Conservation (phyloP, 2,113 vertebrate species). For the Polypterus bichir region DNA sequence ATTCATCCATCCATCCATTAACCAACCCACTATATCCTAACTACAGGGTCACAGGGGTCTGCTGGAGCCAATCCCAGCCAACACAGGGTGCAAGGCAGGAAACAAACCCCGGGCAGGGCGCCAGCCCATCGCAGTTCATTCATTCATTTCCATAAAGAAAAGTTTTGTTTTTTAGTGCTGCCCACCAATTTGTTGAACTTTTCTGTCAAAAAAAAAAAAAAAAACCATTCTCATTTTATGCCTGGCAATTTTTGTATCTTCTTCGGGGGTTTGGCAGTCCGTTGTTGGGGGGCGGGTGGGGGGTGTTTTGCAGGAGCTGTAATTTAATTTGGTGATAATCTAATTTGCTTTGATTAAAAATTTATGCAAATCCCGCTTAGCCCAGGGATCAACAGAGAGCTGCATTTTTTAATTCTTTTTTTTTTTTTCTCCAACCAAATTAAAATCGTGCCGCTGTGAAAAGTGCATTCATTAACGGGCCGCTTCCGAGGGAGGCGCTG, state of each 20-base stretch:
- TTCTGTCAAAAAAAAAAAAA: neutral
- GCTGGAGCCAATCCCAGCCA: too few species aligned
- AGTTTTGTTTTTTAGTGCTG: too few species aligned
- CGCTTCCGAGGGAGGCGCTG: too few species aligned
- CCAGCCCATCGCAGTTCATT: too few species aligned
- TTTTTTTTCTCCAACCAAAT: constrained; percentile 20
- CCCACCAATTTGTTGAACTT: neutral
- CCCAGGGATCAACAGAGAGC: constrained; percentile 49
- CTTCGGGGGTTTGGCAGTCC: too few species aligned
- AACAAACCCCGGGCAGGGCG: too few species aligned
- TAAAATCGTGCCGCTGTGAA: neutral
- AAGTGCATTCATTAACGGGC: constrained; percentile 1
- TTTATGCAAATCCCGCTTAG: constrained; percentile 63
- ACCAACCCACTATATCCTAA: too few species aligned
- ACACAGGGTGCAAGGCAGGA: too few species aligned
- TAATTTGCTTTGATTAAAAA: constrained; percentile 72
- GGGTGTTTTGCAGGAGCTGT: constrained; percentile 47
- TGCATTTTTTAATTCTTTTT: constrained; percentile 25
- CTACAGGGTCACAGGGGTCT: too few species aligned
- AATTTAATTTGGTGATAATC: constrained; percentile 66
- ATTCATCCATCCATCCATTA: too few species aligned
- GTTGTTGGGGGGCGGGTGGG: constrained; percentile 12
- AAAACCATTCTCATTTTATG: neutral
- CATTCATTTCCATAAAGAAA: too few species aligned
- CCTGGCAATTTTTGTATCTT: constrained; percentile 6